These are phyloP conservation scores for Hystrix cristata DNA, from an alignment of 2,113 vertebrate species.

Conservation along the genomic window DNA sequence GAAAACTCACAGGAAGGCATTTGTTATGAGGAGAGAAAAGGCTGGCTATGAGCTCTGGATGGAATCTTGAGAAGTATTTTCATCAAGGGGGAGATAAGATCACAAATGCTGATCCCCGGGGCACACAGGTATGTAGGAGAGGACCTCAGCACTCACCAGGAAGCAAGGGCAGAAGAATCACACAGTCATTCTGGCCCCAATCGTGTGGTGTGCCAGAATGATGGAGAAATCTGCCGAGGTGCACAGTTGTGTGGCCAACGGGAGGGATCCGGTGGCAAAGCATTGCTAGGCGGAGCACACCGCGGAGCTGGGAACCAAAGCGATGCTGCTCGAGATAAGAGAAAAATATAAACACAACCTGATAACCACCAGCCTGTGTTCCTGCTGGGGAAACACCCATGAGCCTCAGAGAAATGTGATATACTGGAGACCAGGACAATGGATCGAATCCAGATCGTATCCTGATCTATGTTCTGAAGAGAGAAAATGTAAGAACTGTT, in stretches of 20 bases:
- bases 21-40: background rate
- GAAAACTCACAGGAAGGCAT: slow-evolving; percentile 22
- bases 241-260: background rate
- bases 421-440: background rate
- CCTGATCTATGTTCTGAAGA: background rate
- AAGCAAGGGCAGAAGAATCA: background rate
- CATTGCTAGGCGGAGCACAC: background rate
- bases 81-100: background rate
- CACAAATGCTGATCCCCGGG: background rate
- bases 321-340: slow-evolving; percentile 75
- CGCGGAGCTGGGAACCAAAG: slow-evolving; percentile 70
- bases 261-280: background rate
- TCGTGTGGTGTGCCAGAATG: too few species aligned
- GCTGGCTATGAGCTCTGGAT: background rate
- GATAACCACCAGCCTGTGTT: slow-evolving; percentile 54
- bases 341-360: slow-evolving; percentile 80
- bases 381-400: slow-evolving; percentile 41
- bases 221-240: background rate
- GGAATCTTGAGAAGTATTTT: background rate
- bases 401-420: slow-evolving; percentile 66
- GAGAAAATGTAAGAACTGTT: slow-evolving; percentile 33
- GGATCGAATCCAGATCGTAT: slow-evolving; percentile 37
- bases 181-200: background rate
- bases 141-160: background rate
- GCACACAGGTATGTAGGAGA: background rate